These are phyloP conservation scores for Eulithis testata DNA, from an alignment of 2,888 invertebrate genomes.

Conservation along the genomic window DNA sequence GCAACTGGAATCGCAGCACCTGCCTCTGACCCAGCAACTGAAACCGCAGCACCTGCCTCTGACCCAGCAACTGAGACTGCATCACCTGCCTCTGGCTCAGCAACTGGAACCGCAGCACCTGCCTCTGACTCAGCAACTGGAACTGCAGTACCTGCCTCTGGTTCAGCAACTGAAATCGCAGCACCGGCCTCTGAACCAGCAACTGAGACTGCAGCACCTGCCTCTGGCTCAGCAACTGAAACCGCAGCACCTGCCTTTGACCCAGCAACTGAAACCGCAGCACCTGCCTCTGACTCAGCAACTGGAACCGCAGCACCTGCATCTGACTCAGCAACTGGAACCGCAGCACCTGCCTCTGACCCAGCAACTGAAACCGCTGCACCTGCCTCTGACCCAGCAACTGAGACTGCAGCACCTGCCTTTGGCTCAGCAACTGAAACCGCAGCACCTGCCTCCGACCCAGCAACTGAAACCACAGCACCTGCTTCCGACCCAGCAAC, in stretches of 20 bases:
- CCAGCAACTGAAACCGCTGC: background rate
- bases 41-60: conserved; percentile 7
- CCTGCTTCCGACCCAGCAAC: background rate
- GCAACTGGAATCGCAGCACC: background rate
- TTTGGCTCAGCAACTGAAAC: background rate
- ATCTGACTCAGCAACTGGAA: too few relatives aligned
- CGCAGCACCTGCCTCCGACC: background rate
- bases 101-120: conserved; percentile 14
- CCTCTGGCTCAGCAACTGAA: conserved; percentile 13
- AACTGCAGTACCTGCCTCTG: background rate
- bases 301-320: conserved; percentile 8
- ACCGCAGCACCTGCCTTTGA: conserved; percentile 6
- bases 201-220: conserved; percentile 5
- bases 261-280: background rate
- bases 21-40: background rate
- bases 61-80: conserved; percentile 9
- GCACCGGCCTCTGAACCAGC: conserved; percentile 14
- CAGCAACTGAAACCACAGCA: background rate
- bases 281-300: conserved; percentile 10
- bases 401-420: background rate
- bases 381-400: conserved; percentile 5
- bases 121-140: conserved; percentile 3
- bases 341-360: background rate
- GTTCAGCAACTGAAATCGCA: background rate
- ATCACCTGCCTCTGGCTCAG: conserved; percentile 33